Evolutionary conservation across 37 sponge, comb jelly and placozoan genomes (phyloP), one percentile per base, ranked within the genome.

Genomic region (Halisarca cf. caerulea): DNA sequence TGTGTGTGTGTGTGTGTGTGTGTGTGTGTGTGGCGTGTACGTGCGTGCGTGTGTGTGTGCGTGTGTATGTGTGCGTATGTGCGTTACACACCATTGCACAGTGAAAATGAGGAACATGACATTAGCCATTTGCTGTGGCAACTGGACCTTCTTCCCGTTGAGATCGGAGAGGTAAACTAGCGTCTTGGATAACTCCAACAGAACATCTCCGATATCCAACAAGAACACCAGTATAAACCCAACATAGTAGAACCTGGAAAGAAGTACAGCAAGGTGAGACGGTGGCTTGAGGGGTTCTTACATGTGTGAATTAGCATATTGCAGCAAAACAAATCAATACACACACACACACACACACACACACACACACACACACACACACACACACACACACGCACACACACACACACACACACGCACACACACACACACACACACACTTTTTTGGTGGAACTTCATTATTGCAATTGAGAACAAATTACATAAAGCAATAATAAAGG

Each of bases 121-220:
- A 45, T 86, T 87, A 20, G 91, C 85, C 27, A 79, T 20, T 0
- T 78, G 15, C 15, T 90, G 91, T 32, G 85, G 77, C 7, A 59
- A 37, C 0, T 0, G 17, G 30, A 83, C 21, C 18, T 55, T 39
- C 53, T 83, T 69, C 24, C 87, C 89, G 23, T 79, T 85, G 38
- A 71, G 25, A n/a, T 84, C 61, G 37, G 81, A 89, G 86, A 92
- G 84, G 80, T 95, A 95, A 17, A 86, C 14, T 9, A 62, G 53
- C 0, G 66, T 68, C 83, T 95, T 95, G 20, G 91, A 80, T 0
- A 90, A 42, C 80, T 95, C 96, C 59, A 95, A 81, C 4, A 64
- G 18, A 0, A 95, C 53, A 60, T 95, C 96, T 8, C 91, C 91
- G 66, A 92, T 86, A 80, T 92, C 93, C 4, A 88, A 90, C 0